Evolutionary conservation across 2,113 vertebrate species (phyloP).

Genomic region (Todiramphus saurophagus): DNA sequence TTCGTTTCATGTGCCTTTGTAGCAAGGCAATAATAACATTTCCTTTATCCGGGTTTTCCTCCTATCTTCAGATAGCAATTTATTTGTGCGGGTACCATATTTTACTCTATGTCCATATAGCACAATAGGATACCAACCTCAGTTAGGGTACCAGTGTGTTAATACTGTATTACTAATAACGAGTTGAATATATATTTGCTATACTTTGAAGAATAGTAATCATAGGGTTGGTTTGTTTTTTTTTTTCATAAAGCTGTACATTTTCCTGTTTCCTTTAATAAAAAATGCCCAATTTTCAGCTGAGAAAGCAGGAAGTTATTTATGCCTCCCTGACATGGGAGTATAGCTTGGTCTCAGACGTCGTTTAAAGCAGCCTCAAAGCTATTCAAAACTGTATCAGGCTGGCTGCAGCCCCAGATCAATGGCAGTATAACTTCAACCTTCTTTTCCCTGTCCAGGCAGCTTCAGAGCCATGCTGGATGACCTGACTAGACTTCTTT

Average conservation of each 20-base stretch:
- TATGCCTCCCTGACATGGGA: neutral
- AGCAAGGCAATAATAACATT: neutral
- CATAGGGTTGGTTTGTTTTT: neutral
- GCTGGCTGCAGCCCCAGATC: neutral
- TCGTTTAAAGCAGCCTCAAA: neutral
- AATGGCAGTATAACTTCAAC: neutral
- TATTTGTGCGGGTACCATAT: neutral
- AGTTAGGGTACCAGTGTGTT: neutral
- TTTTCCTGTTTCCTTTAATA: constrained; percentile 8
- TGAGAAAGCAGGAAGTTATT: constrained; percentile 34
- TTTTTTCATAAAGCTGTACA: neutral
- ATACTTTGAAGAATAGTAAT: neutral
- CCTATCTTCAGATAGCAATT: neutral
- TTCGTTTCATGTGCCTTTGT: neutral
- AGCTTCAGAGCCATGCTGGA: neutral
- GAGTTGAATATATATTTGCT: neutral
- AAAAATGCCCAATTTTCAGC: constrained; percentile 13
- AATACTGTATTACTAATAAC: neutral
- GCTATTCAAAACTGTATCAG: constrained; percentile 14
- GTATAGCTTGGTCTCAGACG: neutral
- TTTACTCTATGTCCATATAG: neutral
- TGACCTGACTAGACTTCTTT: neutral
- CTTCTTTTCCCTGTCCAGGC: neutral
- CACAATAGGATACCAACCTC: neutral
- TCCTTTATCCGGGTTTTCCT: neutral